Conservation (phyloP, 2,797 vertebrate genomes). For the Channa striata region DNA sequence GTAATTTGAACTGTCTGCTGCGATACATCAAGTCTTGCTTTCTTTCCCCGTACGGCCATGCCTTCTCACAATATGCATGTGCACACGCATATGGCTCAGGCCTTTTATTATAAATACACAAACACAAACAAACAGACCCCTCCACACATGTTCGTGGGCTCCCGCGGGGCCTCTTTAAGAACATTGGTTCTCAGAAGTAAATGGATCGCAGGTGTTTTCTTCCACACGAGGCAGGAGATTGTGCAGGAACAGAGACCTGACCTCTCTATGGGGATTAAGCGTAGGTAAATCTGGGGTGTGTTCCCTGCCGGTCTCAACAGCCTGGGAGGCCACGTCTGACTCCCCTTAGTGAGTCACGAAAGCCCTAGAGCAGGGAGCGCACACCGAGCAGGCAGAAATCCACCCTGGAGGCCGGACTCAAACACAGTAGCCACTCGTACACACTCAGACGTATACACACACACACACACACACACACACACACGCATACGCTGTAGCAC, state of each 20-base stretch:
- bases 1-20: slow-evolving; percentile 73
- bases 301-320: slow-evolving; percentile 44
- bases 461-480: slow-evolving; percentile 26
- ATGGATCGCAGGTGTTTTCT: slow-evolving; percentile 76
- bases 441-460: not conserved
- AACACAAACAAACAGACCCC: slow-evolving; percentile 59
- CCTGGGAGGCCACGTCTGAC: slow-evolving; percentile 67
- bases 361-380: slow-evolving; percentile 54
- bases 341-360: slow-evolving; percentile 63
- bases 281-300: slow-evolving; percentile 70
- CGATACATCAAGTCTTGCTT: slow-evolving; percentile 54
- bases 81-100: slow-evolving; percentile 29
- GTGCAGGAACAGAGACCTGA: slow-evolving; percentile 60
- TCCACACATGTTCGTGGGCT: slow-evolving; percentile 47
- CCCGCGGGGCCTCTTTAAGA: slow-evolving; percentile 67
- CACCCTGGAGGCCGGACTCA: slow-evolving; percentile 63
- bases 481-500: slow-evolving; percentile 54
- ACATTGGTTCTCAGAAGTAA: slow-evolving; percentile 62
- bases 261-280: slow-evolving; percentile 75
- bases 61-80: slow-evolving; percentile 15
- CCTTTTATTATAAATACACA: slow-evolving; percentile 54
- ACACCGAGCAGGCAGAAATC: slow-evolving; percentile 44
- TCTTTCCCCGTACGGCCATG: slow-evolving; percentile 25
- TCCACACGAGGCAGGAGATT: slow-evolving; percentile 54
- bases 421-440: slow-evolving; percentile 25